Conservation (phyloP, 2,797 vertebrate genomes). For the Anas georgica region DNA sequence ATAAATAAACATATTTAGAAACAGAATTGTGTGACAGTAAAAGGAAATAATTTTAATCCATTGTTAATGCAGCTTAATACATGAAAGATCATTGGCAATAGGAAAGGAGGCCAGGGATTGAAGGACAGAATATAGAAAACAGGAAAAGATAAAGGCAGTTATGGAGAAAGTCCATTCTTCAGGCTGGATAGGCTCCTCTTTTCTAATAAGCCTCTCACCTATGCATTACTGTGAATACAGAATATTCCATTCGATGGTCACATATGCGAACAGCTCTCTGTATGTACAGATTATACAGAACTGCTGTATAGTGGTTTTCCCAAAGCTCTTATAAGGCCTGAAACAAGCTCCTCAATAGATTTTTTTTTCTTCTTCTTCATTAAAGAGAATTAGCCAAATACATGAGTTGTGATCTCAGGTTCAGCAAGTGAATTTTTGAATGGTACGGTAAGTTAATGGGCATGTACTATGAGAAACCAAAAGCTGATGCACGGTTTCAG, state of each 20-base stretch:
- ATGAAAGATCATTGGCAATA: background rate
- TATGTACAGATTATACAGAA: background rate
- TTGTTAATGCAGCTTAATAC: background rate
- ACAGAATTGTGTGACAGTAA: background rate
- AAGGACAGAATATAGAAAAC: background rate
- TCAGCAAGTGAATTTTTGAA: background rate
- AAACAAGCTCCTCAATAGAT: background rate
- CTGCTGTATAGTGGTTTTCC: background rate
- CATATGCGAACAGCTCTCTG: rapidly evolving
- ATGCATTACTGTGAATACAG: background rate
- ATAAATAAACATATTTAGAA: background rate
- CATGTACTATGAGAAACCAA: background rate
- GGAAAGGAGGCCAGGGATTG: background rate
- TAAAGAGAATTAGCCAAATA: background rate
- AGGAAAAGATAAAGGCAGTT: background rate
- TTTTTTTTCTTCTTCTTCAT: background rate
- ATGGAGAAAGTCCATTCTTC: background rate
- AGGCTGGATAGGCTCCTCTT: background rate
- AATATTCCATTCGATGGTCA: background rate
- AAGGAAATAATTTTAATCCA: background rate
- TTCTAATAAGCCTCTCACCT: background rate
- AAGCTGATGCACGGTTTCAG: background rate
- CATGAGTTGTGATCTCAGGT: background rate
- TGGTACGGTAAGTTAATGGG: background rate
- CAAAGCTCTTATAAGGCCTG: background rate